Conservation (phyloP, 2,113 vertebrate genomes). For the Atlantisia rogersi region DNA sequence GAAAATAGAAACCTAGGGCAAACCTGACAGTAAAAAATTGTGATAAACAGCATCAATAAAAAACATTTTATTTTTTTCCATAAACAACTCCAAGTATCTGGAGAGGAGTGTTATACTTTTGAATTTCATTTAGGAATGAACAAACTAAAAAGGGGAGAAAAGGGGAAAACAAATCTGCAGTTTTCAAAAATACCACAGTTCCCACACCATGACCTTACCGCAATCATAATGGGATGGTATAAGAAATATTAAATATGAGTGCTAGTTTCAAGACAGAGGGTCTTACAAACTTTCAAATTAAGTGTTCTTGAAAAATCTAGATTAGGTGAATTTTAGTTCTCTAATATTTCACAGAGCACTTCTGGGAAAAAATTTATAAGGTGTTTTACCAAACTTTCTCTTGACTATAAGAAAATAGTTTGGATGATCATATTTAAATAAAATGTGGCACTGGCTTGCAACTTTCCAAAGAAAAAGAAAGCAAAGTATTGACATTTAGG, state of each 20-base stretch:
- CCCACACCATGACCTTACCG: not conserved
- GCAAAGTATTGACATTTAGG: not conserved
- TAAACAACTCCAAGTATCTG: not conserved
- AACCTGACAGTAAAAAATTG: not conserved
- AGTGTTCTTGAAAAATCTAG: not conserved
- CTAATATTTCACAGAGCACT: not conserved
- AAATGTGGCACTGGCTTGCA: not conserved
- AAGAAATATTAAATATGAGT: not conserved
- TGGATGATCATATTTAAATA: not conserved
- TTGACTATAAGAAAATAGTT: not conserved
- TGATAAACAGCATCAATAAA: not conserved
- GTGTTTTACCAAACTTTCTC: not conserved
- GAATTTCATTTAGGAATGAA: not conserved
- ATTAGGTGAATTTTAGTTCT: not conserved
- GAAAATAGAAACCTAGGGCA: not conserved
- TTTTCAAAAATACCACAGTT: not conserved
- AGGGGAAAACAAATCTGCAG: not conserved
- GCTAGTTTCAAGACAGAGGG: not conserved
- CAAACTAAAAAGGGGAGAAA: not conserved
- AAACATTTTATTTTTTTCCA: not conserved
- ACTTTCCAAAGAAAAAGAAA: not conserved
- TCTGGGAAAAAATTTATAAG: not conserved
- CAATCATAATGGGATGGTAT: not conserved
- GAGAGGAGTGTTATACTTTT: not conserved
- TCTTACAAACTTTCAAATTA: not conserved